Percentiles rank a stretch among this genome's conserved stretches.
Conservation (phyloP, 1,140 invertebrate genomes). For the Kradibia gibbosae region DNA sequence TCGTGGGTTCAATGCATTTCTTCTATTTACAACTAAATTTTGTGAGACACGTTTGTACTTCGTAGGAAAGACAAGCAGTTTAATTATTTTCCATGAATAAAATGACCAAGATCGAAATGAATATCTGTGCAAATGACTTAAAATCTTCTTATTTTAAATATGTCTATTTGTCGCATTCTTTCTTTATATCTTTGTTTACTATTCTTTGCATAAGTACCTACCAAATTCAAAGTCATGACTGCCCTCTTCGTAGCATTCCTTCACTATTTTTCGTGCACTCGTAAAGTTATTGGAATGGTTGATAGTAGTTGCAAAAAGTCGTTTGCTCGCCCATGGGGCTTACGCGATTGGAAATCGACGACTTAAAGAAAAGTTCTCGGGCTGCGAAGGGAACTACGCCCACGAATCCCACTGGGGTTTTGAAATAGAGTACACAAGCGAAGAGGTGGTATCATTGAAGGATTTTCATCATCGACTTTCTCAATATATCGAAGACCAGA, state of each 20-base stretch:
- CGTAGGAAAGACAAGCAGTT: no score
- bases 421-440: neutral
- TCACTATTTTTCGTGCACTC: neutral
- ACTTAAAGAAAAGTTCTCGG: slow-evolving; percentile 39
- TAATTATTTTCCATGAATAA: no score
- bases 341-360: slow-evolving; percentile 43
- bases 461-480: slow-evolving; percentile 29
- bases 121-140: slow-evolving; percentile 16
- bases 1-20: no score
- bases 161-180: neutral
- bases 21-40: no score
- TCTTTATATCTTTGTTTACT: neutral
- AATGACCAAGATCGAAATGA: slow-evolving; percentile 14
- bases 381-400: neutral
- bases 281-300: slow-evolving; percentile 38
- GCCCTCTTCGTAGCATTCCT: neutral
- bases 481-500: slow-evolving; percentile 34
- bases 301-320: slow-evolving; percentile 47
- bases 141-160: neutral
- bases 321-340: slow-evolving; percentile 30
- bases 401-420: slow-evolving; percentile 16
- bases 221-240: neutral
- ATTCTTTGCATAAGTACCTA: neutral
- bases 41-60: no score
- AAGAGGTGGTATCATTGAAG: neutral